Base-by-base conservation (phyloP, 2,797 vertebrate species). In the Hydrolagus colliei region DNA sequence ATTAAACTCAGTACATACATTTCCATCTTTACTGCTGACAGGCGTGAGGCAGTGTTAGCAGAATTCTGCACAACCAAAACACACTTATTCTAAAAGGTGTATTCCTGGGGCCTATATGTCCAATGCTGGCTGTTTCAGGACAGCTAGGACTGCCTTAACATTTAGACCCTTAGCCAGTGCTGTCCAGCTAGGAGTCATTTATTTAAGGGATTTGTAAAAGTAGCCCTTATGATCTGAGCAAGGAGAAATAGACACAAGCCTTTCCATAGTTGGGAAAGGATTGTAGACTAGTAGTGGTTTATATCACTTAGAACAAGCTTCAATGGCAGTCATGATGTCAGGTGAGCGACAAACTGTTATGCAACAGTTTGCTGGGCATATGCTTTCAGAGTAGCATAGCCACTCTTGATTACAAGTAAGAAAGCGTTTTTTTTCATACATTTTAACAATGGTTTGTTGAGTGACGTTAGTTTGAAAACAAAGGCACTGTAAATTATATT, bases 21-120 rank as follows among this genome's bases (percentile, higher is more conserved):
- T 89, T 90, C 90, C 86, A 79, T 89, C 85, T 80, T 87, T 78
- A 18, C 22, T 89, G 88, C 90, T 91, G 88, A 92, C 90, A 90
- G 90, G 89, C 16, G 88, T 14, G 75, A 89, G 90, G 86, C 86
- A 88, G 90, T 89, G 86, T 84, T 72, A 84, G 87, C 89, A 87
- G 87, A 88, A 89, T 87, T 82, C 88, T 87, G 86, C 78, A 68
- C 86, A 86, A 62, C 5, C 86, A 73, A 86, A 86, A 86, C 86
- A 85, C 86, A 86, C 86, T 86, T 87, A 72, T 87, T 89, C 87
- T 84, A 87, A 89, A 73, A 88, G 32, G 88, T n/a, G 61, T 63
- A n/a, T 22, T 32, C 35, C 78, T 32, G 78, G 65, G 62, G 77
- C 62, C 67, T 80, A 22, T 10, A 14, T 65, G 14, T 80, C 22